Conservation (phyloP, 2,113 vertebrate genomes). For the Thunnus maccoyii region DNA sequence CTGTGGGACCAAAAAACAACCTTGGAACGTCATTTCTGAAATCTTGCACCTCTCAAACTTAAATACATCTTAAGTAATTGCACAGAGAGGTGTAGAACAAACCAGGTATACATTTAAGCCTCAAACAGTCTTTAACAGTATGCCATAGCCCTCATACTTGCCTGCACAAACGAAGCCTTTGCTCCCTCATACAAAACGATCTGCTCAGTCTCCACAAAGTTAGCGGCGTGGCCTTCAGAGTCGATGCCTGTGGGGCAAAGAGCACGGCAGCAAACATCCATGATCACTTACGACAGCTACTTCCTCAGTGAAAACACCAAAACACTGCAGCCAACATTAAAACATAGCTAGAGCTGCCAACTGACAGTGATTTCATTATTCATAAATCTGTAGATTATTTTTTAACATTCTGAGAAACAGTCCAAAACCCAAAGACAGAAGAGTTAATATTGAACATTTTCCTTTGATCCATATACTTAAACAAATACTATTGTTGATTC, state of each 20-base stretch:
- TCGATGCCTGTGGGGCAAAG: slow-evolving; percentile 89
- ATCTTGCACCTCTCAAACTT: neutral
- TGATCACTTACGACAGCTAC: too few species aligned
- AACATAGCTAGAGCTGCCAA: too few species aligned
- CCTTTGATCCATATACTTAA: too few species aligned
- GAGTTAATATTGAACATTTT: too few species aligned
- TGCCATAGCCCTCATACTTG: slow-evolving; percentile 23
- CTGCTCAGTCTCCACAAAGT: slow-evolving; percentile 98
- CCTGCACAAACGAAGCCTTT: slow-evolving; percentile 95
- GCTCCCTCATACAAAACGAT: slow-evolving; percentile 93
- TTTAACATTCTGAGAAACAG: too few species aligned
- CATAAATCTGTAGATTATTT: too few species aligned
- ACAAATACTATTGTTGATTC: too few species aligned
- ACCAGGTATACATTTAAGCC: neutral
- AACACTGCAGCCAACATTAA: too few species aligned
- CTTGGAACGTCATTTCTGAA: neutral
- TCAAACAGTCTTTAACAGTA: neutral
- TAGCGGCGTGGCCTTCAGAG: slow-evolving; percentile 97
- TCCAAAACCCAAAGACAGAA: too few species aligned
- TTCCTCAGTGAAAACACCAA: too few species aligned
- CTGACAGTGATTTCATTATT: too few species aligned
- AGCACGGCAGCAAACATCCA: neutral
- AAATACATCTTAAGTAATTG: neutral
- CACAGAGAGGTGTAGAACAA: neutral
- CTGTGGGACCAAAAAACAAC: slow-evolving; percentile 74